phyloP scores from a whole-genome alignment of 1,140 invertebrate genomes.

The Dreissena rostriformis region DNA sequence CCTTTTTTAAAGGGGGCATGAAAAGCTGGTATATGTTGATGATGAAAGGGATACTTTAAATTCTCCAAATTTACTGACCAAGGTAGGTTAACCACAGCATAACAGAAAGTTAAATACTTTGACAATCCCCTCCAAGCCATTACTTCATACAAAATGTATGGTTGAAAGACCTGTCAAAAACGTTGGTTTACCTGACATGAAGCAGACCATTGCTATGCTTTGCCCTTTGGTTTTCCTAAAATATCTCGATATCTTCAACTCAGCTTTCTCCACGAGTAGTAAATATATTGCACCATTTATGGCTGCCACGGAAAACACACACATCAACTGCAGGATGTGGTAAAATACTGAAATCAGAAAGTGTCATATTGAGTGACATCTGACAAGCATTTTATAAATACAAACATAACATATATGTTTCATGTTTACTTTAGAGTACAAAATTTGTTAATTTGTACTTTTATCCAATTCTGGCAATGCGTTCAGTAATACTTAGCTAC shows the following conservation, averaged over 20 bases:
- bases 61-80: background rate
- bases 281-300: slow-evolving; percentile 30
- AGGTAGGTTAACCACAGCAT: background rate
- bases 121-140: background rate
- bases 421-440: too few relatives aligned
- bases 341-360: slow-evolving; percentile 34
- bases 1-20: too few relatives aligned
- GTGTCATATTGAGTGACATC: too few relatives aligned
- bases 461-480: too few relatives aligned
- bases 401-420: too few relatives aligned
- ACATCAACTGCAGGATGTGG: slow-evolving; percentile 33
- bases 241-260: slow-evolving; percentile 20
- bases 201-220: slow-evolving; percentile 40
- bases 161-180: too few relatives aligned
- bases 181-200: slow-evolving; percentile 29
- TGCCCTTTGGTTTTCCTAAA: slow-evolving; percentile 37
- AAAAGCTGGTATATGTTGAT: background rate
- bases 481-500: too few relatives aligned
- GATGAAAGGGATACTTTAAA: background rate
- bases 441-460: too few relatives aligned
- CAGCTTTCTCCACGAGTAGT: slow-evolving; percentile 22
- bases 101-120: background rate
- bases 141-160: too few relatives aligned
- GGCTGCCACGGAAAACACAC: slow-evolving; percentile 25
- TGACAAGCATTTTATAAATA: too few relatives aligned